A percentile compares a stretch with the other conserved stretches of the same genome.
Evolutionary conservation across 2,797 vertebrate species (phyloP).

Genomic region (Gouania willdenowi): DNA sequence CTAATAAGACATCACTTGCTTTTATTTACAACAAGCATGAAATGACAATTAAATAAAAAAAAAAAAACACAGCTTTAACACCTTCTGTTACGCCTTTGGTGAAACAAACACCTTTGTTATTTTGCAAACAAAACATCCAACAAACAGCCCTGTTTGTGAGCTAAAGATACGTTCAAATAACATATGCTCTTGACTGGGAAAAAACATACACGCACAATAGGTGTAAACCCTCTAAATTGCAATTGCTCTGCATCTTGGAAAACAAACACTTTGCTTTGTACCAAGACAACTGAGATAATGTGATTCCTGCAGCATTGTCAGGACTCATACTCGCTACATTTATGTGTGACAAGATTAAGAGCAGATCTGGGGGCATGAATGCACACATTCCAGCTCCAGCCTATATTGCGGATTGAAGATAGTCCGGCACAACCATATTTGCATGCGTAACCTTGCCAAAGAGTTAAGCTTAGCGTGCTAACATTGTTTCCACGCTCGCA

Average conservation of each 20-base stretch:
- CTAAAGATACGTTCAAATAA: constrained; percentile 80
- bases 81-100: constrained; percentile 73
- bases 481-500: constrained; percentile 41
- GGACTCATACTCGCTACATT: constrained; percentile 65
- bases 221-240: constrained; percentile 81
- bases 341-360: constrained; percentile 74
- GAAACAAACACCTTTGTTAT: constrained; percentile 77
- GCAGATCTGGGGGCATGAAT: constrained; percentile 64
- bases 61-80: constrained; percentile 74
- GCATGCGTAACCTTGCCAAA: constrained; percentile 59
- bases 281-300: constrained; percentile 82
- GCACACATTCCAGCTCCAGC: constrained; percentile 44
- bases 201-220: constrained; percentile 61
- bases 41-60: constrained; percentile 68
- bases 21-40: constrained; percentile 67
- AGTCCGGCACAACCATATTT: constrained; percentile 58
- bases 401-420: constrained; percentile 49
- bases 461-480: constrained; percentile 58
- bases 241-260: constrained; percentile 77
- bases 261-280: constrained; percentile 84
- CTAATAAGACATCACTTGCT: constrained; percentile 69
- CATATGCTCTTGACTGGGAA: constrained; percentile 76
- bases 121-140: constrained; percentile 78
- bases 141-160: constrained; percentile 71
- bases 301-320: constrained; percentile 71